Conservation (phyloP, 35 echinoderm and acorn worm genomes). For the Ophioderma brevispina region DNA sequence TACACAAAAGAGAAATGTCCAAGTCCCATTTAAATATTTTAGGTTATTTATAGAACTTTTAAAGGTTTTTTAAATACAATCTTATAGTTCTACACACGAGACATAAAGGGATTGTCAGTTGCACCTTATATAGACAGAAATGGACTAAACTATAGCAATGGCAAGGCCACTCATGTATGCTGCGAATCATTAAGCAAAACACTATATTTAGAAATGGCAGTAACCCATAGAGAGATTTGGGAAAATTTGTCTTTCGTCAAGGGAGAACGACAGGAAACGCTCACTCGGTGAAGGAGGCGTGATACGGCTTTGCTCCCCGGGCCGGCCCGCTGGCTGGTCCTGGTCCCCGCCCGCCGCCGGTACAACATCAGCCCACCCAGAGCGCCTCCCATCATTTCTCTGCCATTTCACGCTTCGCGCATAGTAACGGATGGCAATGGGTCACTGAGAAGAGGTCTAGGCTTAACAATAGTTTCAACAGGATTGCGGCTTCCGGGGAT, state of each 20-base stretch:
- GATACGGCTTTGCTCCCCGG: constrained; percentile 1
- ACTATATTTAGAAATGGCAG: no score
- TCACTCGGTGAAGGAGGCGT: constrained; percentile 3
- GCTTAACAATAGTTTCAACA: constrained; percentile 9
- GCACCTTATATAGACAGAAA: no score
- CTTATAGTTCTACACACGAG: no score
- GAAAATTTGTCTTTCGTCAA: neutral
- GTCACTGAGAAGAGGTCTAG: neutral
- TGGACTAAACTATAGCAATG: no score
- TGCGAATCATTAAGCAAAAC: no score
- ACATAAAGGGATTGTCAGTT: no score
- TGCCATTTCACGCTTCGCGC: neutral
- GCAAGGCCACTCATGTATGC: no score
- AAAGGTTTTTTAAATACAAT: no score
- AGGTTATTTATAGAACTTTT: no score
- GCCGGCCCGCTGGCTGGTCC: neutral
- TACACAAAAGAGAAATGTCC: no score
- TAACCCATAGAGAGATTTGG: no score
- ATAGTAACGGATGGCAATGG: neutral
- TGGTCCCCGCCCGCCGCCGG: neutral
- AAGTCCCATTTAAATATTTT: no score
- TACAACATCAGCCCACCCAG: neutral
- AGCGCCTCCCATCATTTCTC: neutral
- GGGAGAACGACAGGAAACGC: neutral
- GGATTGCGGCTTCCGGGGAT: neutral